Evolutionary conservation across 53 echinoderm and acorn worm species (phyloP).

Genomic region (Luidia sarsii): DNA sequence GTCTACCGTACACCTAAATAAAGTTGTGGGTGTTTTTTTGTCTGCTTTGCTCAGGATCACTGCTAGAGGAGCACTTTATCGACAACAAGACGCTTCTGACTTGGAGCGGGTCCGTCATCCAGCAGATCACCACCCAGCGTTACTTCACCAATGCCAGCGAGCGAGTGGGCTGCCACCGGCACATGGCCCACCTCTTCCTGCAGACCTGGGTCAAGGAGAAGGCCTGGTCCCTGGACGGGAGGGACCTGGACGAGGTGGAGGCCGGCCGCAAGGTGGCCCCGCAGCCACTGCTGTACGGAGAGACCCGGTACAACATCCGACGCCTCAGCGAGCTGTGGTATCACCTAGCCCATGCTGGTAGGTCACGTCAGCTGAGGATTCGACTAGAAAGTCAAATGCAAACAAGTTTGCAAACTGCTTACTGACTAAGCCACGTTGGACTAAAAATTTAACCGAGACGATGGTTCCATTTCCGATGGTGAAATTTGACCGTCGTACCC

Average conservation of each 20-base stretch:
- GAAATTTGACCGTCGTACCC: too few relatives aligned
- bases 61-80: conserved; percentile 64
- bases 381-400: too few relatives aligned
- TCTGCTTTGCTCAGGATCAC: conserved; percentile 42
- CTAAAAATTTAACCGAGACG: too few relatives aligned
- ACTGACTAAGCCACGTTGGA: too few relatives aligned
- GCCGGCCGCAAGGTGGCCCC: conserved; percentile 75
- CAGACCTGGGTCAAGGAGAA: conserved; percentile 86
- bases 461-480: too few relatives aligned
- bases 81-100: conserved; percentile 90
- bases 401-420: too few relatives aligned
- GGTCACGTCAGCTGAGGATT: too few relatives aligned
- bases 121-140: conserved; percentile 71
- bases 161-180: conserved; percentile 63
- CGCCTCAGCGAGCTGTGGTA: conserved; percentile 93
- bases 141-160: conserved; percentile 70
- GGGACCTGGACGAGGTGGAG: conserved; percentile 65
- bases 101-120: conserved; percentile 81
- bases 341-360: conserved; percentile 86
- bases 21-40: not conserved
- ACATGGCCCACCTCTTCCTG: conserved; percentile 77
- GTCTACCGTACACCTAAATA: not conserved
- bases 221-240: conserved; percentile 8
- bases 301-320: conserved; percentile 89
- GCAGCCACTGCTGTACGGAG: conserved; percentile 92